Percentiles rank a stretch among this genome's conserved stretches.
phyloP scores from a whole-genome alignment of 2,888 invertebrate genomes.

The Perizoma flavofasciatum region DNA sequence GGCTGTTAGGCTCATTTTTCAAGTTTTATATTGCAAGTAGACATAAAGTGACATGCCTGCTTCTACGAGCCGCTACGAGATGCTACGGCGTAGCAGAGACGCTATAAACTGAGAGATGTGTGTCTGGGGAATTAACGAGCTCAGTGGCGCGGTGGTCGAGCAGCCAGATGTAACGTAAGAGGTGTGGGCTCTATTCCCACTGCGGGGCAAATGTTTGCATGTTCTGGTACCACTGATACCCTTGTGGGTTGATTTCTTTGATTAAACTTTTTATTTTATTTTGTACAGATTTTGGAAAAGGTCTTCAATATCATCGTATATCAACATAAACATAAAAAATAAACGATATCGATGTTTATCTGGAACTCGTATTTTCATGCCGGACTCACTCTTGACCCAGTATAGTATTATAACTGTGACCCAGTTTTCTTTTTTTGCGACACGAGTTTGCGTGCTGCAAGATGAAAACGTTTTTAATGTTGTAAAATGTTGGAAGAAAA shows the following conservation, averaged over 20 bases:
- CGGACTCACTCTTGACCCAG: neutral
- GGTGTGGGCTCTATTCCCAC: too few species aligned
- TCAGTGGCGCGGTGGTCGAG: neutral
- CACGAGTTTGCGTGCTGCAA: slow-evolving; percentile 10
- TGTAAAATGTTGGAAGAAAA: slow-evolving; percentile 12
- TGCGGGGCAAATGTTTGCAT: too few species aligned
- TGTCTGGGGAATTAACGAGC: slow-evolving; percentile 16
- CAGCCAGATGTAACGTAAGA: too few species aligned
- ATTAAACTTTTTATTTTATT: neutral
- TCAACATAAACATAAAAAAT: too few species aligned
- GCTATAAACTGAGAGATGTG: slow-evolving; percentile 14
- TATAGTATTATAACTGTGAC: neutral
- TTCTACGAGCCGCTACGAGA: slow-evolving; percentile 15
- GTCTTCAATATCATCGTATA: too few species aligned
- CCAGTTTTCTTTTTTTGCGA: neutral
- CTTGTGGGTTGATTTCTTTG: too few species aligned
- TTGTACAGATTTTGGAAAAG: too few species aligned
- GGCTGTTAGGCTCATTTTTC: neutral
- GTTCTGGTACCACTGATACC: too few species aligned
- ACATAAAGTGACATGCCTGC: too few species aligned
- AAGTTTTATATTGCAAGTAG: too few species aligned
- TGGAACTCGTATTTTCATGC: neutral
- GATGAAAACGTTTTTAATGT: slow-evolving; percentile 17
- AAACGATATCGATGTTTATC: too few species aligned
- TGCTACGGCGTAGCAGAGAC: slow-evolving; percentile 31